Evolutionary conservation across 2,888 invertebrate genomes (phyloP), one percentile per base, ranked within the genome.

Genomic region (Chelonus formosanus): DNA sequence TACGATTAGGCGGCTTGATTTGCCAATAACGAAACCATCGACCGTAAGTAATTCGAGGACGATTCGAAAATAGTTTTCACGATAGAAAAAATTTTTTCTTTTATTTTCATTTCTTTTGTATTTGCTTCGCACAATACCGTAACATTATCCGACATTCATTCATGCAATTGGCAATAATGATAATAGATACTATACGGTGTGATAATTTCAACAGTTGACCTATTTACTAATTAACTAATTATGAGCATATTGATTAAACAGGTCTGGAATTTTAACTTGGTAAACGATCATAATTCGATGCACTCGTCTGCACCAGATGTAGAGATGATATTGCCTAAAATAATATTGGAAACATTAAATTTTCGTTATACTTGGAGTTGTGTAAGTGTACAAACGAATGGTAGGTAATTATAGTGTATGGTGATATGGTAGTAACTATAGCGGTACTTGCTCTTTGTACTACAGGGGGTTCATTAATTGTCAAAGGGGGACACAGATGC

Each of bases 11-110:
- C 56, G 63, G 67, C 63, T 68, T 68, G 69, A 68, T 64, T 58
- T 52, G 62, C 65, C 60, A 66, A 68, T 69, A 67, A 70, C 71
- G 63, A 67, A 69, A 55, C 62, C 66, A 70, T 71, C 68, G 68
- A 63, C 68, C 59, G 59, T 69, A 70, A 71, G 52, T 64, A 58
- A 64, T 64, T 53, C 44, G 52, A 53, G 52, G 52, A 57, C 40
- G 34, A 20, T 10, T 55, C 3, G 32, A 8, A 53, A 34, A 55
- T 43, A 45, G 43, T 43, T 57, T 36, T 5, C 6, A 40, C 8
- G 3, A 6, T 43, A 7, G 36, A 40, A 55, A 10, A 55, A 40
- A 55, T 55, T 20, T 55, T 43, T 55, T 35, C n/a, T 40, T 40
- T 40, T 40, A 40, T 40, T 40, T 40, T 40, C 40, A 40, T 40